Base-by-base conservation (phyloP, 2,113 vertebrate species). In the Natator depressus region DNA sequence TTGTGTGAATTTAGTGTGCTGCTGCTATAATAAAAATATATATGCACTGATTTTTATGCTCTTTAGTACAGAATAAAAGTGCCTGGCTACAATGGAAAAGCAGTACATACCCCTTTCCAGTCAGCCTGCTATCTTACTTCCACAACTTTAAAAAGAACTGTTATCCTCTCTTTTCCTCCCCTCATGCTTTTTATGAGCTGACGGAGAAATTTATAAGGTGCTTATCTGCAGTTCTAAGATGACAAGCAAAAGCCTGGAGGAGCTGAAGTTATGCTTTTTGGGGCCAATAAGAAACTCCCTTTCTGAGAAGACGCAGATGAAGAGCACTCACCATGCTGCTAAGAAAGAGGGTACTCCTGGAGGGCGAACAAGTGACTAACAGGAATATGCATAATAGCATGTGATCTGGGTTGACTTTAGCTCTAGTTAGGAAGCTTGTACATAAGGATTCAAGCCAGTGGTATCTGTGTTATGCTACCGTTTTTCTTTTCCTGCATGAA, bases 21-120 rank as follows among this genome's bases (percentile, higher is more conserved):
- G 25, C 65, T 85, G 25, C 9, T 94, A 27, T 6, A 75, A 57
- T 57, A 91, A 93, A 91, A 93, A 92, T 92, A 90, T 25, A 35
- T 19, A 22, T 20, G 4, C 50, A 86, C 51, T 49, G 81, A 29
- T 84, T 93, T 91, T 89, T 65, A 82, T 94, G 31, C 19, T 80
- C 51, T 96, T 91, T 80, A 88, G 78, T 92, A 85, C 2, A 54
- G 54, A 89, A 54, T 75, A 54, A 89, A 91, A 93, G 89, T 83
- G 90, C 4, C 4, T 82, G 65, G 72, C 27, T 14, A 50, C 91
- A 93, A 57, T 88, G 55, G 29, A 87, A 84, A 95, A 93, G n/a
- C 31, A 80, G 47, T 14, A 84, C 50, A 31, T 91, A 14, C 27
- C 57, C 27, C 25, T 31, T 54, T 27, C 25, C 57, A 29, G 27